phyloP scores from a whole-genome alignment of 2,888 invertebrate species.

The Drosophila yooni region DNA sequence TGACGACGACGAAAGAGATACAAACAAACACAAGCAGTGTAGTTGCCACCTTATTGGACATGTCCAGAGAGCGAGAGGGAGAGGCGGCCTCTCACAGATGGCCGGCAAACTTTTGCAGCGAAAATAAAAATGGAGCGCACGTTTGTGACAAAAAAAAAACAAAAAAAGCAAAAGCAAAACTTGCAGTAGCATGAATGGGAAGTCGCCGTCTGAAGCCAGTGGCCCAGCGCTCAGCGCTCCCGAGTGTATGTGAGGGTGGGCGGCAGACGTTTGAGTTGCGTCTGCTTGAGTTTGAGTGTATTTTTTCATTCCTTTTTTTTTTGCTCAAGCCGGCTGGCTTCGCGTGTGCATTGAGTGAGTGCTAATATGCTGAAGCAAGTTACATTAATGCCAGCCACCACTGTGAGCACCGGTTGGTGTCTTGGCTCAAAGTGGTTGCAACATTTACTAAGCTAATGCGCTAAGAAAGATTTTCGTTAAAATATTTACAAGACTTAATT shows the following conservation, averaged over 20 bases:
- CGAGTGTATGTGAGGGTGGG: conserved; percentile 47
- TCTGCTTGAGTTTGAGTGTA: conserved; percentile 60
- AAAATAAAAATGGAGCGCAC: conserved; percentile 82
- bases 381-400: conserved; percentile 46
- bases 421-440: conserved; percentile 60
- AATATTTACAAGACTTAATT: background rate
- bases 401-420: conserved; percentile 65
- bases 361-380: conserved; percentile 26
- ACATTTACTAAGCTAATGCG: conserved; percentile 53
- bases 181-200: conserved; percentile 77
- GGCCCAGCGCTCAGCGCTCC: conserved; percentile 9
- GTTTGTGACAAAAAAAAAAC: conserved; percentile 74
- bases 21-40: conserved; percentile 62
- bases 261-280: conserved; percentile 59
- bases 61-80: conserved; percentile 32
- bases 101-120: conserved; percentile 80
- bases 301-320: conserved; percentile 19
- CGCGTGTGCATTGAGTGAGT: conserved; percentile 52
- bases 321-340: conserved; percentile 44
- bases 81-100: conserved; percentile 59
- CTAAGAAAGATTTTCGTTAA: conserved; percentile 29
- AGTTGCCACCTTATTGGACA: conserved; percentile 53
- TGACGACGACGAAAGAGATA: conserved; percentile 72
- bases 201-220: conserved; percentile 67
- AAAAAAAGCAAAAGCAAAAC: conserved; percentile 56